These are phyloP conservation scores for Panonychus citri DNA, from an alignment of 1,140 invertebrate species.

Conservation along the genomic window DNA sequence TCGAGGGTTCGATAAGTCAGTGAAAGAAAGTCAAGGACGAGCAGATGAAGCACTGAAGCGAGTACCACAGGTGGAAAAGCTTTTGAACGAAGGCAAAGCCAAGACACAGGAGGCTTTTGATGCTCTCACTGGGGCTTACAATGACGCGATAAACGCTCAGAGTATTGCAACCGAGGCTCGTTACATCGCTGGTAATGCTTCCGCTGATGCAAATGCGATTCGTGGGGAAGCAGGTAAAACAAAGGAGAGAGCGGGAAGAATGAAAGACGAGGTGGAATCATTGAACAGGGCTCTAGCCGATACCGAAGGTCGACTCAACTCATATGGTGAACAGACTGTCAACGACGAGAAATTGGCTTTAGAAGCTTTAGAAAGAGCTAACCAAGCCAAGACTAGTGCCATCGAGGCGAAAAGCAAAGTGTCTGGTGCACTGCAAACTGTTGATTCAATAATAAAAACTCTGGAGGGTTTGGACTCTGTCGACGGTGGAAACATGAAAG, in stretches of 20 bases:
- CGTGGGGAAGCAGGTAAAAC: conserved; percentile 46
- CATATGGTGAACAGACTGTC: conserved; percentile 43
- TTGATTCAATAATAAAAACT: conserved; percentile 52
- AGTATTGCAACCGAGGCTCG: conserved; percentile 51
- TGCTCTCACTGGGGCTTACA: conserved; percentile 42
- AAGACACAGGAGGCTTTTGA: conserved; percentile 29
- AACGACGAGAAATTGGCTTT: conserved; percentile 45
- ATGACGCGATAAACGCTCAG: conserved; percentile 47
- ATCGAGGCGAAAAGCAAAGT: conserved; percentile 52
- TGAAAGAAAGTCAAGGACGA: conserved; percentile 45
- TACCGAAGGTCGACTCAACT: conserved; percentile 40
- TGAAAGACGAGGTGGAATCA: conserved; percentile 50
- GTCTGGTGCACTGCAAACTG: conserved; percentile 42
- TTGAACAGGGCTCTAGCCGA: conserved; percentile 41
- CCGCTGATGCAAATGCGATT: conserved; percentile 48
- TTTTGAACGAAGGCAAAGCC: conserved; percentile 37
- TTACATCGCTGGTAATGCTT: conserved; percentile 40
- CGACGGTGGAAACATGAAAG: conserved; percentile 40
- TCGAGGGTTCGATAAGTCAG: conserved; percentile 64
- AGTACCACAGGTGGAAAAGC: conserved; percentile 32
- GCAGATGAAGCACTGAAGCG: conserved; percentile 41
- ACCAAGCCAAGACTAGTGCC: conserved; percentile 58
- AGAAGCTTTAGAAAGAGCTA: conserved; percentile 48
- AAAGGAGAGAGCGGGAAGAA: conserved; percentile 40
- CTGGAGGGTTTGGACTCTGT: conserved; percentile 24